These are phyloP conservation scores for Rhingia campestris DNA, from an alignment of 2,888 invertebrate species.

Conservation along the genomic window DNA sequence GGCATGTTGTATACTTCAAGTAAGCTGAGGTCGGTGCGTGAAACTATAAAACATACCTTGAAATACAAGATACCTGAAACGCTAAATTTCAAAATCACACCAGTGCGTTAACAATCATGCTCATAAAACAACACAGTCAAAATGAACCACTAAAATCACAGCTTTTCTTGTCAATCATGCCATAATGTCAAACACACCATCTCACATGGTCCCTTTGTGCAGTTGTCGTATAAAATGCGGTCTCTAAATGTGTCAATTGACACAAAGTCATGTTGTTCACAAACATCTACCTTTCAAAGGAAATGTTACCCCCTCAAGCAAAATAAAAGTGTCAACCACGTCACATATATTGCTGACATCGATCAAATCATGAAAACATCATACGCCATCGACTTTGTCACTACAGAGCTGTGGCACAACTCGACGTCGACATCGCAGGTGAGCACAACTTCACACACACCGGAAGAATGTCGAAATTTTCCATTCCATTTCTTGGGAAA, in stretches of 20 bases:
- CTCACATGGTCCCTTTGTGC: background rate
- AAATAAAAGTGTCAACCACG: background rate
- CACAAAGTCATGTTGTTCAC: background rate
- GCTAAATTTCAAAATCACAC: no score
- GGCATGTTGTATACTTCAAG: no score
- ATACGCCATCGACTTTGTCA: background rate
- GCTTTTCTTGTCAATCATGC: background rate
- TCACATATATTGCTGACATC: background rate
- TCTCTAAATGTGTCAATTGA: background rate
- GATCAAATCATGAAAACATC: conserved; percentile 1
- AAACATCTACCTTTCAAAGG: background rate
- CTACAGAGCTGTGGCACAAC: background rate
- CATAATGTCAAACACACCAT: background rate
- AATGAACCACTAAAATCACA: no score
- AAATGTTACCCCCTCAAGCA: background rate
- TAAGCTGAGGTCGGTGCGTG: no score
- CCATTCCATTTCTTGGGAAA: background rate
- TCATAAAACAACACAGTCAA: no score
- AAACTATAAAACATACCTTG: no score
- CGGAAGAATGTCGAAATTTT: background rate
- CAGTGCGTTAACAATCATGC: no score
- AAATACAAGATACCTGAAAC: no score
- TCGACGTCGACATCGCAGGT: background rate
- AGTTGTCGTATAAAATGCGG: background rate
- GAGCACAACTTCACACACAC: background rate